Evolutionary conservation across 2,113 vertebrate species (phyloP).

Genomic region (Cavia aperea): DNA sequence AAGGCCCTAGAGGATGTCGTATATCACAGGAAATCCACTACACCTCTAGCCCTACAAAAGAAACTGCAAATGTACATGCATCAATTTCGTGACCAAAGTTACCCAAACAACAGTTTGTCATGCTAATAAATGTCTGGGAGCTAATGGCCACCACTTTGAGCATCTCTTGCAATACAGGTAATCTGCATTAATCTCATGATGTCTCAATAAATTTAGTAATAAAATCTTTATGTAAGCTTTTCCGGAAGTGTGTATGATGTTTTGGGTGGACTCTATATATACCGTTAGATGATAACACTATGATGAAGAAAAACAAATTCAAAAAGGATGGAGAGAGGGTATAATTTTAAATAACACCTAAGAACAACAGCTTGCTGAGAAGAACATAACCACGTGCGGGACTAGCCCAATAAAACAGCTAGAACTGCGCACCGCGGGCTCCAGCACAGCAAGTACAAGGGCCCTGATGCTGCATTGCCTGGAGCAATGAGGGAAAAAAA

Average conservation of each 20-base stretch:
- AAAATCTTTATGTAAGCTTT: not conserved
- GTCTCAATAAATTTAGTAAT: not conserved
- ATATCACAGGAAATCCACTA: not conserved
- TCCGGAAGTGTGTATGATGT: not conserved
- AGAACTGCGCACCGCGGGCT: not conserved
- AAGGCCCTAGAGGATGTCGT: not conserved
- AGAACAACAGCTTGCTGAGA: slow-evolving; percentile 2
- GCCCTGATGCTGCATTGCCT: not conserved
- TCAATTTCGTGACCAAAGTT: not conserved
- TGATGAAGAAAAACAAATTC: not conserved
- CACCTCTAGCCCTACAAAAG: not conserved
- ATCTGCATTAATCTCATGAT: not conserved
- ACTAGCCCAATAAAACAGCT: not conserved
- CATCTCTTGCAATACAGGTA: not conserved
- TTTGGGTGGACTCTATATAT: not conserved
- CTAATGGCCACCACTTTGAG: not conserved
- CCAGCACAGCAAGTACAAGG: not conserved
- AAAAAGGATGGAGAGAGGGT: not conserved
- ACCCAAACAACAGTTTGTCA: not conserved
- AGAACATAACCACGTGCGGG: not conserved
- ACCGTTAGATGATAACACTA: not conserved
- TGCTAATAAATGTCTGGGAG: not conserved
- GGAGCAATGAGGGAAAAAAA: not conserved
- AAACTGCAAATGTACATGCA: not conserved
- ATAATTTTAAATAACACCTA: not conserved